Evolutionary conservation across 2,888 invertebrate species (phyloP).

Genomic region (Drosophila mayaguana): DNA sequence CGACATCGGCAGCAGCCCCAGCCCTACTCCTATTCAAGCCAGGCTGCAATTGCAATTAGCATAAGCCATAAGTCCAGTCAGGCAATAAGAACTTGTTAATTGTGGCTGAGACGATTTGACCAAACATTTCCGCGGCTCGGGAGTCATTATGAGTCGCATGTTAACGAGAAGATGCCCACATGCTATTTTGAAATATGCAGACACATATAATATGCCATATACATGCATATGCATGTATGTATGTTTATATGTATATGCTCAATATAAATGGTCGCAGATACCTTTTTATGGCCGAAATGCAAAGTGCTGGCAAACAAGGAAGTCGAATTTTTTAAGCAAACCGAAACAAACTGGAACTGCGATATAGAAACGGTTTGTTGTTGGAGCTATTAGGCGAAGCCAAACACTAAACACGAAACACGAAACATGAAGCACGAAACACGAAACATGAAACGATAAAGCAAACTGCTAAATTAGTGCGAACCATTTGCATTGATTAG

Average conservation of each 20-base stretch:
- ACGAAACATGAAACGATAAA: slow-evolving; percentile 39
- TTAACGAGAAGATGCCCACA: slow-evolving; percentile 55
- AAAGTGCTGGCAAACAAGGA: slow-evolving; percentile 49
- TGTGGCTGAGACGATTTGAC: slow-evolving; percentile 37
- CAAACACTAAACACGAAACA: slow-evolving; percentile 10
- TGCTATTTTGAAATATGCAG: slow-evolving; percentile 12
- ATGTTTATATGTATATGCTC: neutral
- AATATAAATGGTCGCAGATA: neutral
- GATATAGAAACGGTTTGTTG: neutral
- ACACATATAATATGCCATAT: neutral
- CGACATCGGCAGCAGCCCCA: neutral
- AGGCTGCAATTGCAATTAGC: slow-evolving; percentile 64
- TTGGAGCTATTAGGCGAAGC: slow-evolving; percentile 8
- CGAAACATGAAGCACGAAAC: neutral
- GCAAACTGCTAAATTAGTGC: slow-evolving; percentile 71
- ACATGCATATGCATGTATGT: neutral
- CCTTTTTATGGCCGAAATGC: slow-evolving; percentile 28
- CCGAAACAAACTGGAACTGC: neutral
- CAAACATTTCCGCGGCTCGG: slow-evolving; percentile 55
- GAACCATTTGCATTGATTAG: slow-evolving; percentile 76
- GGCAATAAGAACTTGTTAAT: slow-evolving; percentile 61
- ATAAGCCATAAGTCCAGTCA: slow-evolving; percentile 28
- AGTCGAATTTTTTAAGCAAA: slow-evolving; percentile 12
- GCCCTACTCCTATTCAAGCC: slow-evolving; percentile 12
- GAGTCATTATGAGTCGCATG: slow-evolving; percentile 53